Evolutionary conservation across 2,797 vertebrate genomes (phyloP).

Genomic region (Masticophis lateralis): DNA sequence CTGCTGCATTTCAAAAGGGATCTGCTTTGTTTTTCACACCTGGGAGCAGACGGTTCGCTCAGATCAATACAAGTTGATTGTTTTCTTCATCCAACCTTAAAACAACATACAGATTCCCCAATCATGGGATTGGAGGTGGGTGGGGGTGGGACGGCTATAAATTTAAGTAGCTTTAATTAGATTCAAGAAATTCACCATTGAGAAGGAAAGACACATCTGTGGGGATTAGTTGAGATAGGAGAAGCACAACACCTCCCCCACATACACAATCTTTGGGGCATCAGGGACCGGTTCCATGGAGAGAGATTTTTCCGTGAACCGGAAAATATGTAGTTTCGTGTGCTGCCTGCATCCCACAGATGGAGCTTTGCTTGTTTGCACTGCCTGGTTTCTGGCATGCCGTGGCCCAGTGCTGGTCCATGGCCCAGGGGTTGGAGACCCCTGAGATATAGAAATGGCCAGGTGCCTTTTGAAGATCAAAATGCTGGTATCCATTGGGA

Average conservation of each 20-base stretch:
- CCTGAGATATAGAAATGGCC: not conserved
- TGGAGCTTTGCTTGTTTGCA: too few relatives aligned
- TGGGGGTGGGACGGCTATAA: not conserved
- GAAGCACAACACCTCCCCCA: too few relatives aligned
- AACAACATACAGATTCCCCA: not conserved
- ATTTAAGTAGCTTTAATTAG: not conserved
- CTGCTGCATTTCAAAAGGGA: not conserved
- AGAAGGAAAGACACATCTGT: not conserved
- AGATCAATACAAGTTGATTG: not conserved
- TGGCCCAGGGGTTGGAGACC: too few relatives aligned
- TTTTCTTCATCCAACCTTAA: not conserved
- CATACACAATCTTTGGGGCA: too few relatives aligned
- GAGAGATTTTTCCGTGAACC: too few relatives aligned
- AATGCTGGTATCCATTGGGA: not conserved
- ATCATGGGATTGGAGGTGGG: not conserved
- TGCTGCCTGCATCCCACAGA: too few relatives aligned
- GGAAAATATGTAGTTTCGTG: too few relatives aligned
- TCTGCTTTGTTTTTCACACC: not conserved
- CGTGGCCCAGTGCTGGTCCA: too few relatives aligned
- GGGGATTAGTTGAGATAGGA: not conserved
- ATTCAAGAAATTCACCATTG: not conserved
- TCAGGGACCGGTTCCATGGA: too few relatives aligned
- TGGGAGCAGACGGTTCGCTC: not conserved
- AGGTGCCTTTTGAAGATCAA: not conserved
- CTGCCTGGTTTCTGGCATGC: too few relatives aligned